Conservation (phyloP, 2,797 vertebrate genomes). For the Pogoniulus pusillus region DNA sequence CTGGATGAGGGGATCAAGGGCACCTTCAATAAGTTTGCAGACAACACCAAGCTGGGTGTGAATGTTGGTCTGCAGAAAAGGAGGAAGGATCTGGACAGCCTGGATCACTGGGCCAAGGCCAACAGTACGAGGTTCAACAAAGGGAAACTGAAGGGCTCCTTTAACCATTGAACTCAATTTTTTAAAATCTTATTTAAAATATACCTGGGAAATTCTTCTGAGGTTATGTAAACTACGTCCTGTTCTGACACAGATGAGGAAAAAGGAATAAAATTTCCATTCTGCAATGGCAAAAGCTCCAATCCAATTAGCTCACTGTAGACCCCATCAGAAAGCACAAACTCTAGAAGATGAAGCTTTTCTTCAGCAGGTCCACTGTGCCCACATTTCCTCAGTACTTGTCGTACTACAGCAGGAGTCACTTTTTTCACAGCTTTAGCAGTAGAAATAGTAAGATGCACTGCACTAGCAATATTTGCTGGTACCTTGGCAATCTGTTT, state of each 20-base stretch:
- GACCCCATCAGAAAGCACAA: constrained; percentile 87
- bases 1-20: too few species aligned
- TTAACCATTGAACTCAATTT: neutral
- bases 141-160: neutral
- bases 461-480: constrained; percentile 80
- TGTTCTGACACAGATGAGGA: constrained; percentile 92
- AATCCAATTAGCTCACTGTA: constrained; percentile 94
- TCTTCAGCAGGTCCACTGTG: constrained; percentile 83
- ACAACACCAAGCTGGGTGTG: too few species aligned
- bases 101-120: too few species aligned
- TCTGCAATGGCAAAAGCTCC: constrained; percentile 93
- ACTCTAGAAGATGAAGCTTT: constrained; percentile 90
- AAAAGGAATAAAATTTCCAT: constrained; percentile 87
- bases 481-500: constrained; percentile 90
- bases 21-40: too few species aligned
- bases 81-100: too few species aligned
- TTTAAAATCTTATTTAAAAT: neutral
- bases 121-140: too few species aligned
- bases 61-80: too few species aligned
- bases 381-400: constrained; percentile 86
- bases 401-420: constrained; percentile 87
- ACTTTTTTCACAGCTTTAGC: constrained; percentile 83
- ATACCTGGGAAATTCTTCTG: constrained; percentile 94
- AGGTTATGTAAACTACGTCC: constrained; percentile 90
- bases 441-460: constrained; percentile 72